Evolutionary conservation across 2,797 vertebrate species (phyloP).

Genomic region (Allobates femoralis): DNA sequence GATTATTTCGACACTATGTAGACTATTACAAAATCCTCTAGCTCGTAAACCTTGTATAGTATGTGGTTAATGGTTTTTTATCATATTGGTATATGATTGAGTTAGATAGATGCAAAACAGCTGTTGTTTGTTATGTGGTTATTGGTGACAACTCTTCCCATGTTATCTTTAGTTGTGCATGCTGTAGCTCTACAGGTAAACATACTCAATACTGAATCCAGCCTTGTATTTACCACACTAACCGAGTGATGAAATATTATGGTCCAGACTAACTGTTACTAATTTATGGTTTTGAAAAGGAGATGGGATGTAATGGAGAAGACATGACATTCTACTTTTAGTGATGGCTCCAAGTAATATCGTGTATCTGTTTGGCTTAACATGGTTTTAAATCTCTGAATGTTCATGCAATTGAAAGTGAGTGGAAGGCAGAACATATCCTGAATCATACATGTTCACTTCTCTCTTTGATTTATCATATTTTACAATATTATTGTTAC

Average conservation of each 20-base stretch:
- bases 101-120: neutral
- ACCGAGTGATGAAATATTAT: neutral
- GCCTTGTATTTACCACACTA: neutral
- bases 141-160: neutral
- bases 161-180: neutral
- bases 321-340: neutral
- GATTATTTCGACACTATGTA: neutral
- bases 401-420: neutral
- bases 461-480: neutral
- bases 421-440: neutral
- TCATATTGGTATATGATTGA: neutral
- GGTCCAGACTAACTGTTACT: neutral
- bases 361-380: neutral
- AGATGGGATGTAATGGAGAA: neutral
- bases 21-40: neutral
- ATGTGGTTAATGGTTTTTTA: neutral
- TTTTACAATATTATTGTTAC: neutral
- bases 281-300: neutral
- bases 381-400: neutral
- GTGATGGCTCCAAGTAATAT: neutral
- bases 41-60: neutral
- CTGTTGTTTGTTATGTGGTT: neutral
- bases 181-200: neutral
- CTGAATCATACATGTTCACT: neutral
- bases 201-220: neutral